Percentiles rank a stretch among this genome's conserved stretches.
phyloP scores from a whole-genome alignment of 2,113 vertebrate genomes.

The Nyctereutes procyonoides region DNA sequence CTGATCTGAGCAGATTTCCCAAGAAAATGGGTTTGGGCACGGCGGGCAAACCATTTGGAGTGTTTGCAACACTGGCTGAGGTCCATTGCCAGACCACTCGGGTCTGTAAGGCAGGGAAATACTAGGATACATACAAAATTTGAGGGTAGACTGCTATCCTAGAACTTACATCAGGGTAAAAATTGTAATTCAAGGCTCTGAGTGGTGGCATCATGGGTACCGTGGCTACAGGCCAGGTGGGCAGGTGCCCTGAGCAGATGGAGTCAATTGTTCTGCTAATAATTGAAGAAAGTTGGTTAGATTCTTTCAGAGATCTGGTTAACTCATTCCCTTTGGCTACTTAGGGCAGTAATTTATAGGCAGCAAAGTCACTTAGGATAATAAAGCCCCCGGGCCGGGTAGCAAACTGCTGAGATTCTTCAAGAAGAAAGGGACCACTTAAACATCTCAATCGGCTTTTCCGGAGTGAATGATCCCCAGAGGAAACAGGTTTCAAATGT shows the following conservation, averaged over 20 bases:
- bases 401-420: conserved; percentile 62
- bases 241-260: not conserved
- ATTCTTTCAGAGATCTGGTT: conserved; percentile 52
- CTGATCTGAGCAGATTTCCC: not conserved
- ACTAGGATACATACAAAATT: not conserved
- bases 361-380: conserved; percentile 63
- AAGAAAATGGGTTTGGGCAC: not conserved
- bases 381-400: conserved; percentile 70
- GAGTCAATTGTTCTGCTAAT: conserved; percentile 59
- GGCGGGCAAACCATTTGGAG: not conserved
- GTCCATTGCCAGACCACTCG: not conserved
- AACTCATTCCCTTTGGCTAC: conserved; percentile 59
- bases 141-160: not conserved
- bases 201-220: not conserved
- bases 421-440: conserved; percentile 49
- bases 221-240: not conserved
- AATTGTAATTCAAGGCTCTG: not conserved
- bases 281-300: conserved; percentile 33
- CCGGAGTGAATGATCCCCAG: conserved; percentile 39
- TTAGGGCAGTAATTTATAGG: conserved; percentile 60
- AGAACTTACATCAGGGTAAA: not conserved
- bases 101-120: not conserved
- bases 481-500: conserved; percentile 60
- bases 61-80: not conserved
- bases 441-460: conserved; percentile 46